These are phyloP conservation scores for Sphinx pinastri DNA, from an alignment of 2,888 invertebrate genomes.

Conservation along the genomic window DNA sequence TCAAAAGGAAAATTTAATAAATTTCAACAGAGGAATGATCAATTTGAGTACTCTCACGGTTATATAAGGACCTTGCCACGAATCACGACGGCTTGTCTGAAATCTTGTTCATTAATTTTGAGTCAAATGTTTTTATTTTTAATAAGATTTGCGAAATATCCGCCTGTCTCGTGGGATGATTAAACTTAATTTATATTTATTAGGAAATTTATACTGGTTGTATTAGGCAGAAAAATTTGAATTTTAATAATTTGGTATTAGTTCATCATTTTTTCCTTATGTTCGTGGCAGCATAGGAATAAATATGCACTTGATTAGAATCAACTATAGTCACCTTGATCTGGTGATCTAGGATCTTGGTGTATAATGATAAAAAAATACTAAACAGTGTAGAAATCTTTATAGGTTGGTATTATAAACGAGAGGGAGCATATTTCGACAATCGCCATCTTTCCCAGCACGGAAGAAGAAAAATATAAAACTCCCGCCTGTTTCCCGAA, in stretches of 20 bases:
- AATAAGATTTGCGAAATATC: conserved; percentile 4
- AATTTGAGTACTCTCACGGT: conserved; percentile 1
- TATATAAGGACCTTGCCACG: conserved; percentile 1
- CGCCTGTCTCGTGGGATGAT: background rate
- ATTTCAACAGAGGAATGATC: conserved; percentile 5
- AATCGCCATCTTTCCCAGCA: too few relatives aligned
- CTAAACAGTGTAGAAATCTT: too few relatives aligned
- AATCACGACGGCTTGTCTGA: conserved; percentile 9
- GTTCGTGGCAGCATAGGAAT: too few relatives aligned
- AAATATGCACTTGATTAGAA: too few relatives aligned
- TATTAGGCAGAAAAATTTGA: background rate
- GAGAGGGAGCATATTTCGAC: too few relatives aligned
- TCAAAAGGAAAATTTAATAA: conserved; percentile 16
- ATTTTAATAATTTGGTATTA: background rate
- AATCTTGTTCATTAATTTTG: conserved; percentile 9
- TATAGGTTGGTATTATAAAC: background rate
- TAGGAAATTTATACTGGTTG: background rate
- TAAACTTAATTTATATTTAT: background rate
- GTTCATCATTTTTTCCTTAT: too few relatives aligned
- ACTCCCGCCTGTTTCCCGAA: too few relatives aligned
- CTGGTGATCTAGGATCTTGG: too few relatives aligned
- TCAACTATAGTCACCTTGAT: too few relatives aligned
- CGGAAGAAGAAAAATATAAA: too few relatives aligned
- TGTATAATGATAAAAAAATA: too few relatives aligned
- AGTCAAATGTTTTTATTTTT: conserved; percentile 1